Base-by-base conservation (phyloP, 2,113 vertebrate species). In the Ascaphus truei region DNA sequence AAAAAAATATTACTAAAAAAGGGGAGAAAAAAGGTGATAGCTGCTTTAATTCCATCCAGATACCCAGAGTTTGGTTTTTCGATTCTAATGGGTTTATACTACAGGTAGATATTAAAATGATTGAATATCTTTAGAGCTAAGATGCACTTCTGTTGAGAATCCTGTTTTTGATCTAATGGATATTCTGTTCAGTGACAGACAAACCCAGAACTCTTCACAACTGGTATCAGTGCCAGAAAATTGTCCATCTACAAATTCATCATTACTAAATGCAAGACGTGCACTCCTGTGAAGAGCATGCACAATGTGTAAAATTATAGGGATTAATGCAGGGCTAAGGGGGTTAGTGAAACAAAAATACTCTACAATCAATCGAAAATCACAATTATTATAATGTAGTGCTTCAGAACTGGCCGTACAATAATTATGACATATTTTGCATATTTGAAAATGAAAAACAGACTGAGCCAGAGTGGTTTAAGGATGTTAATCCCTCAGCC, bases 311-410 rank as follows among this genome's bases (percentile, higher is more conserved):
- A 56, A 72, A 75, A 77, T 77, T 72, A 74, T 43, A 71, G 73
- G 80, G 74, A 77, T 88, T 88, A 72, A 89, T 90, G 85, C 82
- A 68, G 81, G 81, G 81, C 78, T 81, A 81, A 84, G 82, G 83
- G 80, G 86, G 84, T 80, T 81, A 83, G 78, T 77, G 73, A 79
- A 77, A 77, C 81, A 85, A 85, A 87, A 76, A 80, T 89, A 83
- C 85, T 83, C 71, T 62, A 76, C 36, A 76, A 73, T 73, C 72
- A 76, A 77, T 57, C 34, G 52, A 63, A 75, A 75, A 72, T 67
- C 68, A 67, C 51, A 29, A 64, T 65, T 59, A 59, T 45, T 51
- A 52, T 48, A 72, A 67, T 69, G 58, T 3, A 50, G 23, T 39
- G 31, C 36, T 63, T 47, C 48, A 57, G 22, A 45, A 45, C 39